Base-by-base conservation (phyloP, 2,797 vertebrate species). In the Darevskia nairensis region DNA sequence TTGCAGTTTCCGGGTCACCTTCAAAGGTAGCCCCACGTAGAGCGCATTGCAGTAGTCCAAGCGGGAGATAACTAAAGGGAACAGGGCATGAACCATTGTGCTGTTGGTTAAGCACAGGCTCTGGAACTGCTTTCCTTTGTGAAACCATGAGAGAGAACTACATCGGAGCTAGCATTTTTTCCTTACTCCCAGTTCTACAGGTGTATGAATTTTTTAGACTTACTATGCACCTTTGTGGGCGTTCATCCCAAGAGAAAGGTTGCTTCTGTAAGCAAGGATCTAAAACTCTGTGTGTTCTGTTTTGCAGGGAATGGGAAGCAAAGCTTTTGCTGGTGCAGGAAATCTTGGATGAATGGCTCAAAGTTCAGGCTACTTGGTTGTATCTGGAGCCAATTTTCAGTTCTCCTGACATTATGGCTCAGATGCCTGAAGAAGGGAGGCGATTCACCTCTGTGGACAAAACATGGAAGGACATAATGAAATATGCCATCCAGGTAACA, bases 371-470 rank as follows among this genome's bases (percentile, higher is more conserved):
- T 91, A 97, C 98, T 0, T 98, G 98, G 97, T 97, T 98, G 4
- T 98, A 98, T 93, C 96, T 99, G 93, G 98, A 99, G 91, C 97
- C 98, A 78, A 96, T 99, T 94, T 99, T 98, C 95, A 98, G 97
- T 94, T 99, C 98, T 76, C 98, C 98, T 2, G 98, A 98, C 93
- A 98, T 98, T 90, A 97, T 97, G 97, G 97, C 96, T 89, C 98
- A 99, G 93, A 98, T 99, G 98, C 98, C 98, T 0, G 97, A 98
- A 90, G 98, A 98, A 94, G 96, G 98, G 64, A 95, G 96, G 2
- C 95, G 94, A 23, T 99, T 98, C 94, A 97, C 84, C 39, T 29
- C 96, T 8, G 98, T 98, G 11, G 97, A 98, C 94, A 98, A 98
- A 94, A 98, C 96, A 11, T 98, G 98, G 98, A 97, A 97, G 91